Evolutionary conservation across 2,888 invertebrate species (phyloP).

Genomic region (Caenorhabditis sinica): DNA sequence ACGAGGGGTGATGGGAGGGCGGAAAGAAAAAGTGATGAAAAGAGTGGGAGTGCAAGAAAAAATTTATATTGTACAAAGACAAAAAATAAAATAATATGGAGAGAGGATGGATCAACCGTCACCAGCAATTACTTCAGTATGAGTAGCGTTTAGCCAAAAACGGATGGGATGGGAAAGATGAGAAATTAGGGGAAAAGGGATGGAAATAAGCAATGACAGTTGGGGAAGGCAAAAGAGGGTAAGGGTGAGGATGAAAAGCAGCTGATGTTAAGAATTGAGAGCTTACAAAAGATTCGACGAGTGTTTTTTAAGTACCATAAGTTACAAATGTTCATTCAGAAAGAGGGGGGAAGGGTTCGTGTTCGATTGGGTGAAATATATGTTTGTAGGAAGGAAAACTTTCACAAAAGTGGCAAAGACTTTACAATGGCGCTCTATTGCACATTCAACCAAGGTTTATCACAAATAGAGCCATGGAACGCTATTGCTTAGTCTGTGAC

Average conservation of each 20-base stretch:
- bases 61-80: conserved; percentile 2
- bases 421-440: no score
- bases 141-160: conserved; percentile 14
- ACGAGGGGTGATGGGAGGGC: not conserved
- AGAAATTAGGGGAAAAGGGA: not conserved
- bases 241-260: not conserved
- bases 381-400: no score
- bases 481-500: no score
- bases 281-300: no score
- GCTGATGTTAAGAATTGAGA: not conserved
- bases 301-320: conserved; percentile 32
- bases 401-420: no score
- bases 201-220: conserved; percentile 27
- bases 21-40: not conserved
- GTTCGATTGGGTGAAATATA: no score
- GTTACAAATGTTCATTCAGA: conserved; percentile 11
- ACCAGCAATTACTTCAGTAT: conserved; percentile 42
- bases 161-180: conserved; percentile 1
- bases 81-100: conserved; percentile 2
- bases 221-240: not conserved
- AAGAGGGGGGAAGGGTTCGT: not conserved
- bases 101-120: conserved; percentile 41
- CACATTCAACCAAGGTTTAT: no score
- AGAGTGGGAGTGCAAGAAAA: no score
- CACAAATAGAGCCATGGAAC: no score